phyloP scores from a whole-genome alignment of 1,140 invertebrate species.

The Sycophaga agraensis region DNA sequence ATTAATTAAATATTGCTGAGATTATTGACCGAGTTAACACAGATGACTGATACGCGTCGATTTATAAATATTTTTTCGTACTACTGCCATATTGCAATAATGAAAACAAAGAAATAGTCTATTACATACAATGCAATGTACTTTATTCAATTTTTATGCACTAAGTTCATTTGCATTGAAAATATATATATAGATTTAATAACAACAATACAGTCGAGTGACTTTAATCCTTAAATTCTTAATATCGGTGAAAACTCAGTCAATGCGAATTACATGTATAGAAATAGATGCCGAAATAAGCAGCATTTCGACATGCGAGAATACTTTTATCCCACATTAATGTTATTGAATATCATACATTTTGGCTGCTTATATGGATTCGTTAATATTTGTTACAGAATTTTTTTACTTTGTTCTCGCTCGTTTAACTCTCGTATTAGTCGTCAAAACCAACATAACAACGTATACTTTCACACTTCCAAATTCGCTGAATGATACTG shows the following conservation, averaged over 20 bases:
- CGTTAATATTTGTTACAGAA: conserved; percentile 33
- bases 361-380: conserved; percentile 35
- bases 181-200: conserved; percentile 5
- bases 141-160: not conserved
- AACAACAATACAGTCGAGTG: conserved; percentile 1
- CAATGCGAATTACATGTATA: conserved; percentile 38
- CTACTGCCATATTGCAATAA: not conserved
- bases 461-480: conserved; percentile 41
- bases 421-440: conserved; percentile 32
- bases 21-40: conserved; percentile 37
- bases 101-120: not conserved
- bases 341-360: conserved; percentile 37
- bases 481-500: conserved; percentile 42
- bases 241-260: conserved; percentile 26
- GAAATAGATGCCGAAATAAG: conserved; percentile 54
- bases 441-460: conserved; percentile 34
- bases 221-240: conserved; percentile 5
- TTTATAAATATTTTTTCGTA: not conserved
- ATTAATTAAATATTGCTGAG: conserved; percentile 46
- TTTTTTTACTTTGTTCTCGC: conserved; percentile 34
- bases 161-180: not conserved
- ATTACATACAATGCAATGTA: not conserved
- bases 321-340: conserved; percentile 28
- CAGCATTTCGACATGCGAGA: conserved; percentile 36
- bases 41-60: not conserved